Conservation (phyloP, 2,113 vertebrate genomes). For the Plecotus auritus region DNA sequence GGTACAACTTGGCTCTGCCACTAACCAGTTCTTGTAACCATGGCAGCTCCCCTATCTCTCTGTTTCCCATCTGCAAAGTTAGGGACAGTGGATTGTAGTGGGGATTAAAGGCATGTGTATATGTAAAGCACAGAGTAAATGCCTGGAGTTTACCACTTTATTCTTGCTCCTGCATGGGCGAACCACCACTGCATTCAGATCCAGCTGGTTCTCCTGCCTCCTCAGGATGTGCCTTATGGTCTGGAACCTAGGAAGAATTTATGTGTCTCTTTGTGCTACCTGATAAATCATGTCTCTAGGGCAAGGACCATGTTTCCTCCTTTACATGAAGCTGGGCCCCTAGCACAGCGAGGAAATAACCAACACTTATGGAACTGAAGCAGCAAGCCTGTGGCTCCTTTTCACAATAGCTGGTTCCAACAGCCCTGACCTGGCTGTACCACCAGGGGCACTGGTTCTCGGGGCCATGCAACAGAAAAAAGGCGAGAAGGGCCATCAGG, state of each 20-base stretch:
- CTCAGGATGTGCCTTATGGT: background rate
- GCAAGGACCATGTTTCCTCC: background rate
- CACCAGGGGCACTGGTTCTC: background rate
- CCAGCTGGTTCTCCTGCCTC: background rate
- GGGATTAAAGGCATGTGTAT: too few species aligned
- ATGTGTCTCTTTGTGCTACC: background rate
- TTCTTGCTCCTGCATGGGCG: accelerated
- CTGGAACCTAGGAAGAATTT: background rate
- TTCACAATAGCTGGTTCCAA: background rate
- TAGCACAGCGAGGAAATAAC: background rate
- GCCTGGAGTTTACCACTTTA: background rate
- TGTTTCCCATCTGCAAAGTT: background rate
- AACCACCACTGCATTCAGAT: background rate
- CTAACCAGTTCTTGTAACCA: background rate
- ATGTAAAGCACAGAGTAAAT: background rate
- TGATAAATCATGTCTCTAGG: background rate
- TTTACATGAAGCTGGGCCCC: background rate
- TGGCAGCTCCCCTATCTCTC: background rate
- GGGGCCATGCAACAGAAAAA: background rate
- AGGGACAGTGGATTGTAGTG: accelerated
- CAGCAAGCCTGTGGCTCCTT: background rate
- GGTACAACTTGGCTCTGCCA: background rate
- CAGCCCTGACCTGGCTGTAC: background rate
- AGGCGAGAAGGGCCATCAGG: background rate
- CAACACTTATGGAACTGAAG: background rate